phyloP scores from a whole-genome alignment of 2,113 vertebrate species.

The Mystacornis crossleyi region DNA sequence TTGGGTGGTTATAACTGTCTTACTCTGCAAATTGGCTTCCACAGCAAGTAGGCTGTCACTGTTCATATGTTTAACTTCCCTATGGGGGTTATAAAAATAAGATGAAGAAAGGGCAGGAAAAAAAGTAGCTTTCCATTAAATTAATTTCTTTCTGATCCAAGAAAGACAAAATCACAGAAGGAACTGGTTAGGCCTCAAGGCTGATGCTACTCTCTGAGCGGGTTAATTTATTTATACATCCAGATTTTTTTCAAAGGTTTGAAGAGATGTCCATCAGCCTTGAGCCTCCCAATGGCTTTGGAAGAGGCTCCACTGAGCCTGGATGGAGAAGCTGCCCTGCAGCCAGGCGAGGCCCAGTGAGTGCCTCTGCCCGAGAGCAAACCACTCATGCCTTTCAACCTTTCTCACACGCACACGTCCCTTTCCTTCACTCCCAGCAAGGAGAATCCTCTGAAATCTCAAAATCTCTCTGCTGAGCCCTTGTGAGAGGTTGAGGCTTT shows the following conservation, averaged over 20 bases:
- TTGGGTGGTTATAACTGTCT: neutral
- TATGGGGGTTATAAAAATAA: neutral
- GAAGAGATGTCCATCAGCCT: neutral
- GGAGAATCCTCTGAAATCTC: neutral
- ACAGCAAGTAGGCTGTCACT: neutral
- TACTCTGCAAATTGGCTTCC: neutral
- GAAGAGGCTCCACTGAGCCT: rapidly evolving
- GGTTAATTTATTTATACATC: neutral
- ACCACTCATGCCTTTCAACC: rapidly evolving
- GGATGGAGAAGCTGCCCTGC: neutral
- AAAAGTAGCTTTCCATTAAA: neutral
- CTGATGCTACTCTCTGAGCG: neutral
- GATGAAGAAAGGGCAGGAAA: neutral
- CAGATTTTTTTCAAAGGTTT: neutral
- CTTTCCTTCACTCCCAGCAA: neutral
- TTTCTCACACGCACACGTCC: rapidly evolving
- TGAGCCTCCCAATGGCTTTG: neutral
- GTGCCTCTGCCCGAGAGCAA: neutral
- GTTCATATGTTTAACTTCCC: neutral
- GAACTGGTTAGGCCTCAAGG: neutral
- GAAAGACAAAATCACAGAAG: neutral
- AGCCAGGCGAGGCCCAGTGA: neutral
- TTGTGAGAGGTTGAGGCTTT: neutral
- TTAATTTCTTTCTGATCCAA: neutral
- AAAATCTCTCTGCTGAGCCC: neutral